Evolutionary conservation across 1,140 invertebrate genomes (phyloP).

Genomic region (Drosophila mayri): DNA sequence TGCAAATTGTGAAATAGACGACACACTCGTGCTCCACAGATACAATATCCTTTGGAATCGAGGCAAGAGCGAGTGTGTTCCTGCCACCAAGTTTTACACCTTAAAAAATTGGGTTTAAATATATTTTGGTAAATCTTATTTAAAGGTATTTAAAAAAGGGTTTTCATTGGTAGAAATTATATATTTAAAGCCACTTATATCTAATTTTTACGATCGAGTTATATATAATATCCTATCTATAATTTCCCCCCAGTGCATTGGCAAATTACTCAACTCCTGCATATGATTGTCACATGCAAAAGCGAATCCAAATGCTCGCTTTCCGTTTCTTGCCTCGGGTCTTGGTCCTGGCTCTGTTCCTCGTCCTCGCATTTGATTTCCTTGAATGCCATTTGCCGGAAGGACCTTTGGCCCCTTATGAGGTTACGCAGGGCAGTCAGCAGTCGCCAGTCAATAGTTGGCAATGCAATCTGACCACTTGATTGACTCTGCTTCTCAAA

Average conservation of each 20-base stretch:
- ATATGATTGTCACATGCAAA: constrained; percentile 67
- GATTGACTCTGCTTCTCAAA: constrained; percentile 29
- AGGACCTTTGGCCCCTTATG: constrained; percentile 17
- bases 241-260: not conserved
- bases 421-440: constrained; percentile 12
- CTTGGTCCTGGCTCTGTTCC: not conserved
- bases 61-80: not conserved
- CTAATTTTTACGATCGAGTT: too few relatives aligned
- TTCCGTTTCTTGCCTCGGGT: constrained; percentile 19
- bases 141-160: not conserved
- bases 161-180: not conserved
- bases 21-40: constrained; percentile 49
- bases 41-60: constrained; percentile 62
- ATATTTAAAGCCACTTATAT: too few relatives aligned
- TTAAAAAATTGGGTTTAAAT: not conserved
- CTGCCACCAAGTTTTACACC: constrained; percentile 26
- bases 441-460: constrained; percentile 21
- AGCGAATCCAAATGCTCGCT: constrained; percentile 27
- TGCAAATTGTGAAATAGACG: constrained; percentile 84
- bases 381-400: constrained; percentile 57
- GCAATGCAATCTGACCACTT: constrained; percentile 41
- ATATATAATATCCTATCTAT: too few relatives aligned
- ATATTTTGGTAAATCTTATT: not conserved
- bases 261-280: constrained; percentile 62
- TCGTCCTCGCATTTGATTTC: constrained; percentile 47